A percentile compares a stretch with the other conserved stretches of the same genome.
Conservation (phyloP, 2,797 vertebrate species). For the Malacoctenus gilli region DNA sequence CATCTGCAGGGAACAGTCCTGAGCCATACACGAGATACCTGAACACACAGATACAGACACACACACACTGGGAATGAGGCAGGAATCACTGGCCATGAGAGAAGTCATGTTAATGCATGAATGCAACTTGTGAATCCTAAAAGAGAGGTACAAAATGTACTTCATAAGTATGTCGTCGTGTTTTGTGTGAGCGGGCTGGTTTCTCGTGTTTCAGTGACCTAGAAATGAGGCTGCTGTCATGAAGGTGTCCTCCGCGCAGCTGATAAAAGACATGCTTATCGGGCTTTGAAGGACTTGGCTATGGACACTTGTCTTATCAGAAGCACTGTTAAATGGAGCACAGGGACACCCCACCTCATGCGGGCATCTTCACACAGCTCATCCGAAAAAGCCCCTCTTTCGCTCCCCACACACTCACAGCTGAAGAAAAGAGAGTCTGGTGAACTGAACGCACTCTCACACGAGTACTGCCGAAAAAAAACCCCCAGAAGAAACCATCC, state of each 20-base stretch:
- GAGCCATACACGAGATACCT: slow-evolving; percentile 99
- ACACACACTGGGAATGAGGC: neutral
- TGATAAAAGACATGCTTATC: slow-evolving; percentile 36
- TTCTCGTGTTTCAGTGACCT: slow-evolving; percentile 43
- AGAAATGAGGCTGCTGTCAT: slow-evolving; percentile 23
- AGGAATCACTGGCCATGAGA: neutral
- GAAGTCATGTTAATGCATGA: too few species aligned
- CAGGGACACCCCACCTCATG: neutral
- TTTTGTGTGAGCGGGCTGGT: slow-evolving; percentile 7
- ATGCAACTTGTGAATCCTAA: too few species aligned
- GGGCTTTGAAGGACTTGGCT: slow-evolving; percentile 10
- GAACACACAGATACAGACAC: slow-evolving; percentile 21
- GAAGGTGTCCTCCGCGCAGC: slow-evolving; percentile 24
- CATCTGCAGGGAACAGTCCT: slow-evolving; percentile 94
- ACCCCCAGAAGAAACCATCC: slow-evolving; percentile 13
- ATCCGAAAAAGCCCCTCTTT: neutral
- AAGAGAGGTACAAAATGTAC: too few species aligned
- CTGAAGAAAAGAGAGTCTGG: slow-evolving; percentile 6
- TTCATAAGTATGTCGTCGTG: neutral
- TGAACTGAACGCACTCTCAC: slow-evolving; percentile 13
- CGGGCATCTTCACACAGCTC: neutral
- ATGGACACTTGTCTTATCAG: slow-evolving; percentile 18
- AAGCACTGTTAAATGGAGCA: slow-evolving; percentile 11
- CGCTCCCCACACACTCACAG: neutral
- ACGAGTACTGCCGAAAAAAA: slow-evolving; percentile 9